Evolutionary conservation across 2,888 invertebrate species (phyloP), one percentile per base, ranked within the genome.

Genomic region (Brachypterus glaber): DNA sequence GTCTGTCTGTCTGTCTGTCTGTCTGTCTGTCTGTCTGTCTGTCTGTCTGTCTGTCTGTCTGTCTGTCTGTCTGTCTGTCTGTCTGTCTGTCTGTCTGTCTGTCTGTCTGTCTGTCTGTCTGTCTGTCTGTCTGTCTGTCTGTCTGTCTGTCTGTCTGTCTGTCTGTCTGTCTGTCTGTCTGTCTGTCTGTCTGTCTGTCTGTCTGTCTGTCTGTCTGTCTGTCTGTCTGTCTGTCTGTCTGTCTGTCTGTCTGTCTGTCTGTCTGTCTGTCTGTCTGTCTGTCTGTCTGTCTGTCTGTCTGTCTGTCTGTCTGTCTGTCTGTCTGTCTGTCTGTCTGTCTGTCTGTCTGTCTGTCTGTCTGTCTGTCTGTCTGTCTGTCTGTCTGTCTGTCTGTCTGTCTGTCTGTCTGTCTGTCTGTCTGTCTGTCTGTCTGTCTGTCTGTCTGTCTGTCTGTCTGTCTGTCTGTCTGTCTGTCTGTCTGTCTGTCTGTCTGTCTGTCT

Each of bases 1-100:
- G 24, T 21, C 24, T 21, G 24, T 21, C 24, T 21, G 24, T 21
- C 24, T 21, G 24, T 21, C 24, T 21, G 24, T 21, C 24, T 21
- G 24, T 21, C 24, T 21, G 24, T 21, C 24, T 21, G 24, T 21
- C 24, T 21, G 24, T 21, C 24, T 21, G 24, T 21, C 24, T 21
- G 24, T 21, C 24, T 21, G 24, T 21, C 24, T 21, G 24, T 21
- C 24, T 21, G 24, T 21, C 24, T 21, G 24, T 21, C 24, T 21
- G 24, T 21, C 24, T 21, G 24, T 21, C 24, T 21, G 24, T 21
- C 24, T 21, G 24, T 21, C 24, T 21, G 24, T 21, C 24, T 21
- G 24, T 21, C 24, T 21, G 24, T 21, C 24, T 21, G 24, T 21
- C 24, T 21, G 24, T 21, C 24, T 21, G 24, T 21, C 24, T 21